A percentile compares a stretch with the other conserved stretches of the same genome.
These are phyloP conservation scores for Brachionus koreanus DNA, from an alignment of 1,140 invertebrate genomes.

Conservation along the genomic window DNA sequence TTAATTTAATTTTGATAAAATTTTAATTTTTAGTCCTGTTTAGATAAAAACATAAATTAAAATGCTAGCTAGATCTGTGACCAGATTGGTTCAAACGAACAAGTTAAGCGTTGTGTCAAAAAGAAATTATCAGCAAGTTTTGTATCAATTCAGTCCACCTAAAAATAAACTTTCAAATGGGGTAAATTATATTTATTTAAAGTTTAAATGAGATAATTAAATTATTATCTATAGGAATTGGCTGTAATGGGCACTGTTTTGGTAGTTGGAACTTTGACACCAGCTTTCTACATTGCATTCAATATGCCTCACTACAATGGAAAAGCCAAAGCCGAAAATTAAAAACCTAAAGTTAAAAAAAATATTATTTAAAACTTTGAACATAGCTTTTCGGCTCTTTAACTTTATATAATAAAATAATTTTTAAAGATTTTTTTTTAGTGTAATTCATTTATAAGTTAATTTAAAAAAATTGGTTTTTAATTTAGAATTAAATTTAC, in stretches of 20 bases:
- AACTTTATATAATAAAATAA: not conserved
- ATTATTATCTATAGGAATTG: constrained; percentile 13
- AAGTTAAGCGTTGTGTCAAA: constrained; percentile 16
- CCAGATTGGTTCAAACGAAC: not conserved
- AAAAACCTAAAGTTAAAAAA: not conserved
- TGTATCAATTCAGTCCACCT: constrained; percentile 43
- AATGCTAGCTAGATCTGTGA: not conserved
- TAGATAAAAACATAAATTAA: not conserved
- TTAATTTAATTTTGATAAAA: not conserved
- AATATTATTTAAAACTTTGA: not conserved
- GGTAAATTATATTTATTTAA: not conserved
- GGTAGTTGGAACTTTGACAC: not conserved
- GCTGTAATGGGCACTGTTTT: not conserved
- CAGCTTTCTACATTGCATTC: constrained; percentile 21
- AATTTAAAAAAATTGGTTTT: too few relatives aligned
- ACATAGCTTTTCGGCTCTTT: not conserved
- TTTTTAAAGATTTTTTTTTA: not conserved
- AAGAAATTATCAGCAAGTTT: constrained; percentile 13
- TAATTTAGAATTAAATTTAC: too few relatives aligned
- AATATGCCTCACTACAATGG: constrained; percentile 25
- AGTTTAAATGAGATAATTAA: not conserved
- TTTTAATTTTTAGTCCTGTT: not conserved
- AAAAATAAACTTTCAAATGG: constrained; percentile 37
- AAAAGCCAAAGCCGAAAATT: constrained; percentile 21
- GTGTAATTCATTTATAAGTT: not conserved